A percentile compares a stretch with the other conserved stretches of the same genome.
These are phyloP conservation scores for Nestor notabilis DNA, from an alignment of 2,113 vertebrate species.

Conservation along the genomic window DNA sequence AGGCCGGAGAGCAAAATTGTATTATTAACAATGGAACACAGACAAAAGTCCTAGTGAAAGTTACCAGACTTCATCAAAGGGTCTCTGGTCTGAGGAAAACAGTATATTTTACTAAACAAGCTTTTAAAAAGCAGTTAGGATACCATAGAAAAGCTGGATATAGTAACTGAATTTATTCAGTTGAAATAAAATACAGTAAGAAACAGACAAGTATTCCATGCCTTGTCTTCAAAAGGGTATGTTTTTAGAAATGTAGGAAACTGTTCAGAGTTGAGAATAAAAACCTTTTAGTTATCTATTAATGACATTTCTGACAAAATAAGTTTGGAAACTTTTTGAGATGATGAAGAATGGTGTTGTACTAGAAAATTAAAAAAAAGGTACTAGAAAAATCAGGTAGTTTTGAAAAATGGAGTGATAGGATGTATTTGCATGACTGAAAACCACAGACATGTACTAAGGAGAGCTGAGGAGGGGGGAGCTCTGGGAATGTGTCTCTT, in stretches of 20 bases:
- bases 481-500: rapidly evolving
- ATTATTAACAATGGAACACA: neutral
- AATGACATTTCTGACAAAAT: neutral
- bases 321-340: neutral
- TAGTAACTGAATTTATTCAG: neutral
- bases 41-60: neutral
- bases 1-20: neutral
- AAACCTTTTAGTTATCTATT: neutral
- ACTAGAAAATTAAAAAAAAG: neutral
- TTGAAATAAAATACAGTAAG: neutral
- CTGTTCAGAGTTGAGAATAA: neutral
- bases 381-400: neutral
- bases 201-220: neutral
- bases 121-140: neutral
- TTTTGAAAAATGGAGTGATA: neutral
- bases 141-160: neutral
- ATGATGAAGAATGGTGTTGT: neutral
- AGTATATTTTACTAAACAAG: neutral
- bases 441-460: neutral
- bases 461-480: neutral
- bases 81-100: neutral
- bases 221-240: neutral
- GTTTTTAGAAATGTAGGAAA: neutral
- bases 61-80: neutral
- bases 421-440: neutral